A percentile compares a stretch with the other conserved stretches of the same genome.
These are phyloP conservation scores for Eulemur rubriventer DNA, from an alignment of 2,797 vertebrate species.

Conservation along the genomic window DNA sequence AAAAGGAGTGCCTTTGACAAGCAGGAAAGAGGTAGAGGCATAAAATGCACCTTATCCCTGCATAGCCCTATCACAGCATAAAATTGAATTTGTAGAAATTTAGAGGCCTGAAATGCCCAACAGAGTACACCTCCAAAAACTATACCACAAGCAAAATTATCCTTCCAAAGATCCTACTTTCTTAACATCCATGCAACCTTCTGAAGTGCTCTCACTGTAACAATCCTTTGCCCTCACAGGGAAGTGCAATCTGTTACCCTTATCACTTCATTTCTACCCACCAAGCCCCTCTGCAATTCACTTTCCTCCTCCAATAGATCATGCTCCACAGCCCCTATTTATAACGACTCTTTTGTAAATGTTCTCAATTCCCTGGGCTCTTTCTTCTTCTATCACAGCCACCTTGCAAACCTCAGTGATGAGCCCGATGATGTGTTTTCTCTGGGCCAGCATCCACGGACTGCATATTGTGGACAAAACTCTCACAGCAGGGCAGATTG, in stretches of 20 bases:
- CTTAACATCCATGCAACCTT: background rate
- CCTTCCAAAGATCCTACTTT: background rate
- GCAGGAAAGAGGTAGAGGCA: background rate
- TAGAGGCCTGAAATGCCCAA: background rate
- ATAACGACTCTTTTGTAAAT: background rate
- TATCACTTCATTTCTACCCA: conserved; percentile 7
- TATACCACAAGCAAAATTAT: background rate
- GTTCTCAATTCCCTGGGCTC: background rate
- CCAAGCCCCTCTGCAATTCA: background rate
- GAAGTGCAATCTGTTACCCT: background rate
- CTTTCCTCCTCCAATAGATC: background rate
- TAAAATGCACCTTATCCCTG: background rate
- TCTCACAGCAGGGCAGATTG: background rate
- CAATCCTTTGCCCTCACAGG: background rate
- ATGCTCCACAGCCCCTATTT: background rate
- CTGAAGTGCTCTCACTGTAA: background rate
- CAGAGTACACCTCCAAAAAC: background rate
- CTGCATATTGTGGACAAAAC: background rate
- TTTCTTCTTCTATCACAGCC: background rate
- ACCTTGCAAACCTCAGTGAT: background rate
- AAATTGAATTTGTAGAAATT: background rate
- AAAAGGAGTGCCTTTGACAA: background rate
- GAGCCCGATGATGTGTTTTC: background rate
- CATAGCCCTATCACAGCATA: background rate
- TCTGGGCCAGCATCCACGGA: background rate